Base-by-base conservation (phyloP, 2,888 invertebrate genomes). In the Tanypteryx hageni region DNA sequence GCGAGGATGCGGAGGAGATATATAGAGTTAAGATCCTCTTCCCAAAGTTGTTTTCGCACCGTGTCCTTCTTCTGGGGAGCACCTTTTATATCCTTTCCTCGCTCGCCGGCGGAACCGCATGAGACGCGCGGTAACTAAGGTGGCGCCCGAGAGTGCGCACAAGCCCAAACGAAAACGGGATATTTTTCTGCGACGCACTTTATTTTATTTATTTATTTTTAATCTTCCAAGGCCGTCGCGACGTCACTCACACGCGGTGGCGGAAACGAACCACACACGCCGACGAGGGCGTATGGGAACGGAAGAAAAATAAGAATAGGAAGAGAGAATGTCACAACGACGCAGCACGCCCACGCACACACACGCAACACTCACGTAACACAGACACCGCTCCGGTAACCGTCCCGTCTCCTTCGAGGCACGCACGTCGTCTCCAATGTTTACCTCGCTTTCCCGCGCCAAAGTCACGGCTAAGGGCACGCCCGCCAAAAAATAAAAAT, bases 381-480 rank as follows among this genome's bases (percentile, higher is more conserved):
- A 76, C 22, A 76, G 22, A 76, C 76, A 27, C 76, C 27, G 76
- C 27, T 61, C 2, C 22, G 10, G 22, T 18, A 68, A 27, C 13
- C n/a, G 27, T 27, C 13, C 76, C 76, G 76, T 76, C 76, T 27
- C 22, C 22, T 76, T 27, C 22, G 27, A 10, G 22, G 76, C 16
- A 76, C 76, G 76, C 16, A 76, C 76, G 22, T 76, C 76, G 11
- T 27, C 13, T 13, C 8, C 76, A 76, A 76, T 76, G 76, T 76
- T 76, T 76, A 76, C 27, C 14, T 27, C 76, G 76, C 13, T 76
- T 68, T 44, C 44, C 68, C 22, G 68, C 68, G 18, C 68, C 68
- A 68, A 68, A n/a, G 68, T 68, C 68, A 68, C 68, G 68, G 68
- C 22, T 68, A 68, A 68, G 68, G 68, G 68, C n/a, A n/a, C 68